Evolutionary conservation across 2,888 invertebrate genomes (phyloP).

Genomic region (Caenorhabditis zanzibari): DNA sequence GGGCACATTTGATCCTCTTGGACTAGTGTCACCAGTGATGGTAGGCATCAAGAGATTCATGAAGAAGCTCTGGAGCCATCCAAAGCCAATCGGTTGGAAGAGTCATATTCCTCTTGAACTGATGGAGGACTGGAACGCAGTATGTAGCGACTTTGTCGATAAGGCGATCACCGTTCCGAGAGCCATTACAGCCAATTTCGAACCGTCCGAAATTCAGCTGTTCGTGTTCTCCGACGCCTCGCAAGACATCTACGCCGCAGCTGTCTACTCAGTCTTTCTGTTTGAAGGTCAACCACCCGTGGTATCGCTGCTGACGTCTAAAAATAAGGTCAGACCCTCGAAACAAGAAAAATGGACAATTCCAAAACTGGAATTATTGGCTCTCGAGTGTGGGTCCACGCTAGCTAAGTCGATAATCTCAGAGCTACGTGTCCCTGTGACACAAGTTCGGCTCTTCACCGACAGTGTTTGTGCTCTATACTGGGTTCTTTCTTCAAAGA

Average conservation of each 20-base stretch:
- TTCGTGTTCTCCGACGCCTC: slow-evolving; percentile 39
- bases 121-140: neutral
- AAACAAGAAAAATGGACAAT: slow-evolving; percentile 13
- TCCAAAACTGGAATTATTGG: slow-evolving; percentile 19
- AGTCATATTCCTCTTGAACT: neutral
- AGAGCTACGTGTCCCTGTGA: neutral
- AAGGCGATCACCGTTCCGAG: neutral
- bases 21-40: slow-evolving; percentile 44
- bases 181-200: neutral
- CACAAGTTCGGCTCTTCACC: neutral
- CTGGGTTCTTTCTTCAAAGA: neutral
- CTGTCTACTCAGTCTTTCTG: neutral
- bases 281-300: slow-evolving; percentile 37
- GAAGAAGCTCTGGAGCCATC: slow-evolving; percentile 16
- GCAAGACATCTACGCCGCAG: neutral
- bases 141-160: neutral
- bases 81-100: slow-evolving; percentile 51
- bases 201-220: neutral
- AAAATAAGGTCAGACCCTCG: neutral
- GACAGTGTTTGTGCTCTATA: neutral
- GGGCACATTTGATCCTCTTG: slow-evolving; percentile 57
- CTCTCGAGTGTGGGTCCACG: neutral
- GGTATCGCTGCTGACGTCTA: slow-evolving; percentile 58
- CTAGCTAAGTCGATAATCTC: neutral
- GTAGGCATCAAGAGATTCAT: slow-evolving; percentile 36